A percentile compares a stretch with the other conserved stretches of the same genome.
Conservation (phyloP, 2,113 vertebrate genomes). For the Brachionichthys hirsutus region DNA sequence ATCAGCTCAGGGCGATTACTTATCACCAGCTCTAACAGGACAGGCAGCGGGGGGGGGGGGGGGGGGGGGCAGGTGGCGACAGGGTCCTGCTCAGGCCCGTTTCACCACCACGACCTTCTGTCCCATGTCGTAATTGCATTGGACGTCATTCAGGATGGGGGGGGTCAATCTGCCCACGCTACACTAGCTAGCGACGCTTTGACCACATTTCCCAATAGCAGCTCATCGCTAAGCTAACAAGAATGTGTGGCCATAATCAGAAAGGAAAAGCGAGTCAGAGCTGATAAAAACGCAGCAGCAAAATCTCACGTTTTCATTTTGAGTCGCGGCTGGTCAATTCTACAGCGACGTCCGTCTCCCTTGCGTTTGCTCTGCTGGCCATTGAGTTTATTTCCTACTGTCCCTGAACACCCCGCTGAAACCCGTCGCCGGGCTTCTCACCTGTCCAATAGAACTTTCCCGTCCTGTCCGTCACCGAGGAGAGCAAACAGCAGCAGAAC, state of each 20-base stretch:
- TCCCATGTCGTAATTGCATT: neutral
- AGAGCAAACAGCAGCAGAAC: too few species aligned
- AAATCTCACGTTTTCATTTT: too few species aligned
- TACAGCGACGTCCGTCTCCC: neutral
- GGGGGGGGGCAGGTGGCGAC: conserved; percentile 54
- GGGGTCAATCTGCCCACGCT: too few species aligned
- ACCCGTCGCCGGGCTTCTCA: neutral
- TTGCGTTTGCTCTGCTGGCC: neutral
- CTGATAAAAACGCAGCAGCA: too few species aligned
- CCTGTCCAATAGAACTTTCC: neutral
- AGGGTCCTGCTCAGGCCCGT: conserved; percentile 49
- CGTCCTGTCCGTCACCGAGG: neutral
- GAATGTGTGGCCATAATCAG: too few species aligned
- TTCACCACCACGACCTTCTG: conserved; percentile 10
- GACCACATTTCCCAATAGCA: too few species aligned
- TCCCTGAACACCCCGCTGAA: neutral
- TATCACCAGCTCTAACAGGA: conserved; percentile 47
- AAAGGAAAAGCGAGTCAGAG: too few species aligned
- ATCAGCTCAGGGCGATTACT: conserved; percentile 55
- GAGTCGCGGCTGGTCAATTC: too few species aligned
- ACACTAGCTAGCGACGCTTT: too few species aligned
- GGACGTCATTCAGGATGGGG: neutral
- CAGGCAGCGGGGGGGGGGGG: conserved; percentile 22
- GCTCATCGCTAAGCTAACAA: too few species aligned
- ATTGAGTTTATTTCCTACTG: neutral